Conservation (phyloP, 2,113 vertebrate species). For the Neodontobutis hainanensis region DNA sequence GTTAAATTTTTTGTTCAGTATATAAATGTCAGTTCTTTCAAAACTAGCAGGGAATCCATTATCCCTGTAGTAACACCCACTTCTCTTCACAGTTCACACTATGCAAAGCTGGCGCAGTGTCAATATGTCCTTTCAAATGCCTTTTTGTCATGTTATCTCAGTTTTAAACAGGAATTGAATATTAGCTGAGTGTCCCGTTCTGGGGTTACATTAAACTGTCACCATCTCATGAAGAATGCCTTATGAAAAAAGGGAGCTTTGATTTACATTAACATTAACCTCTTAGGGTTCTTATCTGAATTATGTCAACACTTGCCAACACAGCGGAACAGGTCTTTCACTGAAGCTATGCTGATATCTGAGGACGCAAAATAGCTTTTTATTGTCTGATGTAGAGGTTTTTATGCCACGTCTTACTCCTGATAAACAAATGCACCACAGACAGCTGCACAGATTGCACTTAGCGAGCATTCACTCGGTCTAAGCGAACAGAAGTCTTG, state of each 20-base stretch:
- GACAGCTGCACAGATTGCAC: constrained; percentile 65
- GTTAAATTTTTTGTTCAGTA: too few species aligned
- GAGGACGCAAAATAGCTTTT: constrained; percentile 54
- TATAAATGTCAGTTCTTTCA: constrained; percentile 43
- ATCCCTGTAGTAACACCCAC: constrained; percentile 23
- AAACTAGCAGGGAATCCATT: constrained; percentile 32
- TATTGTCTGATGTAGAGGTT: constrained; percentile 51
- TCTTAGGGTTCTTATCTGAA: constrained; percentile 58
- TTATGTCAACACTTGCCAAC: constrained; percentile 46
- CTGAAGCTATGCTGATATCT: constrained; percentile 46
- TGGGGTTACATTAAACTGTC: constrained; percentile 49
- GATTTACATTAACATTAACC: constrained; percentile 61
- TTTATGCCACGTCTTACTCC: constrained; percentile 32
- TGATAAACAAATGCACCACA: constrained; percentile 59
- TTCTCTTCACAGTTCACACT: constrained; percentile 17
- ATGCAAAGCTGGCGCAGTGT: constrained; percentile 7
- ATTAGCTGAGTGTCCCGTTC: constrained; percentile 11
- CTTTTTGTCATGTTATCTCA: constrained; percentile 39
- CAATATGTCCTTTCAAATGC: constrained; percentile 24
- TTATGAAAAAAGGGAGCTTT: constrained; percentile 28
- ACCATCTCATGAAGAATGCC: constrained; percentile 32
- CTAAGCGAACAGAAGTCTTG: constrained; percentile 44
- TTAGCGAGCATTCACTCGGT: constrained; percentile 53
- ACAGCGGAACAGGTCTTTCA: constrained; percentile 34
- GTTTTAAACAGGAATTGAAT: constrained; percentile 39